These are phyloP conservation scores for Oncorhynchus tshawytscha DNA, from an alignment of 2,113 vertebrate genomes.

Conservation along the genomic window DNA sequence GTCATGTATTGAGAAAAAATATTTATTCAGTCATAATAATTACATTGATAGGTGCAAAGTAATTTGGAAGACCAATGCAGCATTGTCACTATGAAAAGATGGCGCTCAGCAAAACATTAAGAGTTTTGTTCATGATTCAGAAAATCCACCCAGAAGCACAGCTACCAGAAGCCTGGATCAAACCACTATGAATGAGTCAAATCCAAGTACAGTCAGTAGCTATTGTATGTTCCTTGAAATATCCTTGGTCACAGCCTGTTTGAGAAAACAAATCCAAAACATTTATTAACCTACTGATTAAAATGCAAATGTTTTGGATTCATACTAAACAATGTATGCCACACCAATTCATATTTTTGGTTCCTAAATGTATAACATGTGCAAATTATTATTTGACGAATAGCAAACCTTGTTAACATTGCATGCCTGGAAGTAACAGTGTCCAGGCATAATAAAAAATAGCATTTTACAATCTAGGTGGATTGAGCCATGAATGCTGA, in stretches of 20 bases:
- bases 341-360: neutral
- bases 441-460: slow-evolving; percentile 62
- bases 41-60: neutral
- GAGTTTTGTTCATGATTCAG: neutral
- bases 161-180: neutral
- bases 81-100: neutral
- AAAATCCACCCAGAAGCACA: neutral
- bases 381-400: neutral
- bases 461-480: slow-evolving; percentile 71
- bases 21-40: slow-evolving; percentile 1
- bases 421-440: neutral
- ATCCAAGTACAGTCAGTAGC: neutral
- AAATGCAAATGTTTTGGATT: neutral
- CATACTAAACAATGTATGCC: too few relatives aligned
- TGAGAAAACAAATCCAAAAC: neutral
- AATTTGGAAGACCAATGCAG: neutral
- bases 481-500: slow-evolving; percentile 70
- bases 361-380: neutral
- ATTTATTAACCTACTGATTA: neutral
- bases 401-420: neutral
- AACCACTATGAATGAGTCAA: neutral
- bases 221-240: neutral
- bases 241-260: neutral
- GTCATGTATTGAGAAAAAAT: neutral
- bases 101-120: neutral